Evolutionary conservation across 2,797 vertebrate genomes (phyloP).

Genomic region (Phrynocephalus vlangalii): DNA sequence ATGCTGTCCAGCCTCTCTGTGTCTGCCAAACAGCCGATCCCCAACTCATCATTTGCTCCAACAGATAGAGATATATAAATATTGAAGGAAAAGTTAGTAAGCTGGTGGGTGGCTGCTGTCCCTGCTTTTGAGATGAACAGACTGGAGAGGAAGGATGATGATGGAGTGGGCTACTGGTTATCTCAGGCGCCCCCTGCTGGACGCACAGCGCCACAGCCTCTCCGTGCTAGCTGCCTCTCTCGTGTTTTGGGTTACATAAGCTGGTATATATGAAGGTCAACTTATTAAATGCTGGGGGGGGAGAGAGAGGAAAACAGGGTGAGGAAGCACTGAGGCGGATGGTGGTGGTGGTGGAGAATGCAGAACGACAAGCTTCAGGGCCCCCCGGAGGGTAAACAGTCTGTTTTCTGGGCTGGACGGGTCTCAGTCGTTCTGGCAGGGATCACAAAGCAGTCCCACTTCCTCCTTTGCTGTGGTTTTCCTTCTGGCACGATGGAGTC

Average conservation of each 20-base stretch:
- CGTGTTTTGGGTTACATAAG: constrained; percentile 23
- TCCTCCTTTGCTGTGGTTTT: neutral
- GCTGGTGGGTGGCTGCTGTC: neutral
- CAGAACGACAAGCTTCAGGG: neutral
- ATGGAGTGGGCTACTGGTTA: too few relatives aligned
- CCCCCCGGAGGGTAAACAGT: neutral
- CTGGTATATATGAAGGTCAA: constrained; percentile 20
- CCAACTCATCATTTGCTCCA: neutral
- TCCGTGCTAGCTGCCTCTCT: too few relatives aligned
- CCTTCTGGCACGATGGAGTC: neutral
- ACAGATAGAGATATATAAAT: neutral
- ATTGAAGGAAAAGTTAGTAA: too few relatives aligned
- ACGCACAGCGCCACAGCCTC: too few relatives aligned
- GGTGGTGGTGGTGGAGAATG: neutral
- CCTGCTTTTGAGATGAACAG: neutral
- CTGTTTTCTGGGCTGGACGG: neutral
- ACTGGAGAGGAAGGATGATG: neutral
- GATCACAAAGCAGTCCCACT: neutral
- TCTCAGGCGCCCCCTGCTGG: constrained; percentile 6
- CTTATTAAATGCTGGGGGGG: neutral
- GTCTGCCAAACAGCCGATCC: neutral
- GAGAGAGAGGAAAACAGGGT: neutral
- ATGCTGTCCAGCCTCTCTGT: neutral
- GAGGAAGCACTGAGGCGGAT: neutral
- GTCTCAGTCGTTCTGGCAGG: neutral